Percentiles rank a stretch among this genome's conserved stretches.
Conservation (phyloP, 2,797 vertebrate genomes). For the Gallinago solitaria region DNA sequence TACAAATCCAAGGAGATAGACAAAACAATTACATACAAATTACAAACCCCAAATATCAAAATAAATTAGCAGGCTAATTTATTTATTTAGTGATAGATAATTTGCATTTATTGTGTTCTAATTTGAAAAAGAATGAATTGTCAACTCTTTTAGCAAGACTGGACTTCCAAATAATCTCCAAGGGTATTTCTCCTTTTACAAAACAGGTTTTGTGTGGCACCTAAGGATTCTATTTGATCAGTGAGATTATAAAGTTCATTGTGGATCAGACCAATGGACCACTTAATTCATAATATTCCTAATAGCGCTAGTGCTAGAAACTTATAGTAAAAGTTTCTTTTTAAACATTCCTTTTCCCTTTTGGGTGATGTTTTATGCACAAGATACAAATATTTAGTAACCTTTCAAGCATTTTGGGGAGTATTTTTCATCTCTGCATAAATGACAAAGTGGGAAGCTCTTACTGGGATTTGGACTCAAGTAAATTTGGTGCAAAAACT, state of each 20-base stretch:
- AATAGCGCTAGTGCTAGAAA: background rate
- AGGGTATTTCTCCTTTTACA: background rate
- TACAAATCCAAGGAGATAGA: background rate
- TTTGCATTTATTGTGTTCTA: background rate
- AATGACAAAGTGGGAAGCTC: background rate
- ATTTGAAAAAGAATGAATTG: background rate
- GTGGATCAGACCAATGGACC: background rate
- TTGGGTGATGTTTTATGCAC: background rate
- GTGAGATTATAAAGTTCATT: background rate
- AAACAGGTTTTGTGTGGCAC: background rate
- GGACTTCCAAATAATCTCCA: background rate
- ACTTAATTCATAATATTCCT: background rate
- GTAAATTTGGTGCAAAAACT: background rate
- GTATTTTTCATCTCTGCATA: background rate
- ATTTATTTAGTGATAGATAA: background rate
- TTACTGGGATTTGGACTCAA: background rate
- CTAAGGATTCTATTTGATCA: background rate
- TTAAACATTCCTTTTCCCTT: background rate
- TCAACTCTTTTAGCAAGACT: background rate
- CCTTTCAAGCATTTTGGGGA: background rate
- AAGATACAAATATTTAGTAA: background rate
- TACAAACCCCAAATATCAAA: background rate
- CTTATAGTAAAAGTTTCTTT: background rate
- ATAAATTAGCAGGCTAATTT: background rate
- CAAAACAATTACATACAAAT: background rate